Percentiles rank a stretch among this genome's conserved stretches.
phyloP scores from a whole-genome alignment of 1,140 invertebrate genomes.

The Lucilia cuprina region DNA sequence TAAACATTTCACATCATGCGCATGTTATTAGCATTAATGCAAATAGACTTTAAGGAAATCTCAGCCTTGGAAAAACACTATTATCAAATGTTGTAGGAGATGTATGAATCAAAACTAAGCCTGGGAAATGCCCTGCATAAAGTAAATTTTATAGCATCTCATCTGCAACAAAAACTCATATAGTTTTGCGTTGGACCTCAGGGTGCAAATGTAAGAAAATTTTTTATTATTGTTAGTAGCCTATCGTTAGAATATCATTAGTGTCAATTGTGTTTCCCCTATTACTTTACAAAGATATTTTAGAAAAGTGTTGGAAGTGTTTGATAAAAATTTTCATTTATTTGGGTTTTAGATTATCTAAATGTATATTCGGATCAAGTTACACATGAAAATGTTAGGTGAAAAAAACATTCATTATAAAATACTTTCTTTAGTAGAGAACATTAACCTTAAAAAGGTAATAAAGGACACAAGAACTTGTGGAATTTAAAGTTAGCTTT shows the following conservation, averaged over 20 bases:
- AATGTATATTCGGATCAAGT: no score
- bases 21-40: slow-evolving; percentile 29
- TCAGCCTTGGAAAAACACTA: background rate
- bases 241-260: slow-evolving; percentile 19
- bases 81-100: background rate
- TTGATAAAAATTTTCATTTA: background rate
- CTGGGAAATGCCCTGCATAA: slow-evolving; percentile 26
- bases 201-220: background rate
- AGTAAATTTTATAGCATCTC: slow-evolving; percentile 15
- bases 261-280: background rate
- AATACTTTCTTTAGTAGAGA: no score
- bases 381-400: no score
- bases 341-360: no score
- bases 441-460: no score
- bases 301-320: background rate
- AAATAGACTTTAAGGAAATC: slow-evolving; percentile 18
- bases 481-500: no score
- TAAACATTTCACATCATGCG: slow-evolving; percentile 4
- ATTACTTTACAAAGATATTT: background rate
- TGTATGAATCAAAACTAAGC: background rate
- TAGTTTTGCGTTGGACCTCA: background rate
- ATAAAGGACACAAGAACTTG: no score
- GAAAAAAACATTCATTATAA: no score
- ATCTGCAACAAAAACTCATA: background rate
- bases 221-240: background rate